These are phyloP conservation scores for Podarcis siculus DNA, from an alignment of 2,797 vertebrate species.

Conservation along the genomic window DNA sequence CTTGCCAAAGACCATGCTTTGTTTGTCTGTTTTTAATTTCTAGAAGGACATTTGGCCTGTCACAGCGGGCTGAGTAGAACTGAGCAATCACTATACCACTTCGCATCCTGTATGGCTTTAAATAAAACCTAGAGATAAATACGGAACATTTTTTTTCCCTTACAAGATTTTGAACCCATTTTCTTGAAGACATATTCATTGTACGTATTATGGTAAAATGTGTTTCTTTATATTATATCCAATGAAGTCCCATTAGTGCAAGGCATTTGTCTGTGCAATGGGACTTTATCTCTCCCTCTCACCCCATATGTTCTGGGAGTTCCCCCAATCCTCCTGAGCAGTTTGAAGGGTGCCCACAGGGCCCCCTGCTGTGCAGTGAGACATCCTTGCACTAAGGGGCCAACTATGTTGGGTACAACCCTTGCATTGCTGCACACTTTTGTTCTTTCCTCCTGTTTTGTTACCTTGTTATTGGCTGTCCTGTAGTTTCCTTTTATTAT, in stretches of 20 bases:
- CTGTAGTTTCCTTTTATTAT: no score
- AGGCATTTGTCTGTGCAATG: no score
- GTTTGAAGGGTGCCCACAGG: no score
- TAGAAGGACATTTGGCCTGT: constrained; percentile 11
- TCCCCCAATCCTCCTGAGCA: no score
- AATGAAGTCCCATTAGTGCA: background rate
- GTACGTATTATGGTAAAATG: background rate
- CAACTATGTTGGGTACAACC: no score
- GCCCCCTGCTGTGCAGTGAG: no score
- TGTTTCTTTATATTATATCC: constrained; percentile 16
- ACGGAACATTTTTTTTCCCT: background rate
- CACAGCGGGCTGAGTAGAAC: background rate
- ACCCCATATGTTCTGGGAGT: no score
- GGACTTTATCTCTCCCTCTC: no score
- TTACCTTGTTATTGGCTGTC: no score
- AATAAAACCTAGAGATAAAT: constrained; percentile 10
- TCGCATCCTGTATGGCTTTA: background rate
- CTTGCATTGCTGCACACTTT: no score
- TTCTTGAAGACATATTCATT: background rate
- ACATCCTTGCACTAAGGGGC: no score
- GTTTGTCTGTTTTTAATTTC: constrained; percentile 11
- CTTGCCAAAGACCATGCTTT: constrained; percentile 11
- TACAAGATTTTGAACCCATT: constrained; percentile 33
- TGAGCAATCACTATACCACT: background rate
- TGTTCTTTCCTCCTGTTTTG: no score